These are phyloP conservation scores for Sebastes cheni DNA, from an alignment of 2,797 vertebrate species.

Conservation along the genomic window DNA sequence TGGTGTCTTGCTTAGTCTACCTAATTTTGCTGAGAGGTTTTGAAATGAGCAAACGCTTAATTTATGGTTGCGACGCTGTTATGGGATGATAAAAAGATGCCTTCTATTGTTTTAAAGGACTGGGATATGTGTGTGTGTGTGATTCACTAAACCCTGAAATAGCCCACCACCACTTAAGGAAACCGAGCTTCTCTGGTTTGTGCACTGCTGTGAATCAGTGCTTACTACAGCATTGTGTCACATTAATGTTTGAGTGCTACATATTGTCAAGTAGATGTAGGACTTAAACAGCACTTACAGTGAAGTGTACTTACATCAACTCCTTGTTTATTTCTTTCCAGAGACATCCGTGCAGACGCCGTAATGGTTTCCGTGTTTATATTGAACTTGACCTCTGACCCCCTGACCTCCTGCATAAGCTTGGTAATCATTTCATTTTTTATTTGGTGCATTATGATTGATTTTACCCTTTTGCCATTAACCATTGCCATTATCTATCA, in stretches of 20 bases:
- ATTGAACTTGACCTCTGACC: conserved; percentile 99
- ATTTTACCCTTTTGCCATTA: conserved; percentile 78
- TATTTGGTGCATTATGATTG: conserved; percentile 88
- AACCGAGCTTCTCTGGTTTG: conserved; percentile 63
- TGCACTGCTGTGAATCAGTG: conserved; percentile 69
- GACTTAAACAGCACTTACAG: conserved; percentile 80
- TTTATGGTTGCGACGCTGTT: conserved; percentile 74
- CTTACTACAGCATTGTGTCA: conserved; percentile 79
- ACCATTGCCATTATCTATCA: conserved; percentile 51
- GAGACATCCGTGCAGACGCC: conserved; percentile 92
- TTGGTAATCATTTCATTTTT: conserved; percentile 99
- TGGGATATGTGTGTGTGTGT: conserved; percentile 71
- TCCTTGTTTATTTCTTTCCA: conserved; percentile 98
- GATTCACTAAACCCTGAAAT: conserved; percentile 78
- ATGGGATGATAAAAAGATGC: conserved; percentile 82
- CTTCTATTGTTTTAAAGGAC: conserved; percentile 76
- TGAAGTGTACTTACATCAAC: conserved; percentile 90
- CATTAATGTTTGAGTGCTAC: conserved; percentile 83
- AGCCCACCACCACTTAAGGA: conserved; percentile 74
- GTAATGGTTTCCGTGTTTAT: conserved; percentile 99
- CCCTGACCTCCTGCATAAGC: conserved; percentile 98
- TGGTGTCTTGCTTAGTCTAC: conserved; percentile 69
- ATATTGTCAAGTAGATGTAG: conserved; percentile 78
- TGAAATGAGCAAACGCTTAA: conserved; percentile 79
- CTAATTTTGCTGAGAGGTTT: conserved; percentile 85